Evolutionary conservation across 2,113 vertebrate species (phyloP), one percentile per base, ranked within the genome.

Genomic region (Etheostoma spectabile): DNA sequence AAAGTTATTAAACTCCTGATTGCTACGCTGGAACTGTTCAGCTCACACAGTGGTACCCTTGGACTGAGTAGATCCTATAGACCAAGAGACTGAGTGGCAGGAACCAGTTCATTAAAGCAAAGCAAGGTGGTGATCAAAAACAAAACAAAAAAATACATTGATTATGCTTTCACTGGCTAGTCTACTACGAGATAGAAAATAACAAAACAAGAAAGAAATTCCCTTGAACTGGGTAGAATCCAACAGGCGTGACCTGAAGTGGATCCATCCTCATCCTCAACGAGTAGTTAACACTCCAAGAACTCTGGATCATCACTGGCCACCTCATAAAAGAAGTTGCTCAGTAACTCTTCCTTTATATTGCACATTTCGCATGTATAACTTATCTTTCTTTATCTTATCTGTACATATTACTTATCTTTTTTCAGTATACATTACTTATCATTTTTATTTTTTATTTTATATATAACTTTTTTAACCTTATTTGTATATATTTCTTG

Each of bases 1-100:
- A 67, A 71, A 27, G 38, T 56, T 59, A 64, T 70, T 57, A 79
- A 6, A 62, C 38, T 22, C 62, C 69, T 56, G 53, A 74, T 24
- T 12, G 69, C 49, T n/a, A 22, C 19, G 59, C 46, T 19, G 35
- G 48, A 55, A 30, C 22, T 45, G n/a, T 1, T 65, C 11, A 55
- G n/a, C 3, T 69, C 21, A 56, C 56, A 49, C n/a, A 10, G 19
- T 1, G 57, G 57, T 13, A 33, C 18, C n/a, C 48, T 51, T 66
- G 38, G 13, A 30, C 22, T 56, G 38, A n/a, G 22, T 24, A 24
- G 35, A 64, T 66, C 13, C 24, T 48, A 12, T 30, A 33, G 3
- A 56, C 18, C 5, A 24, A 60, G 52, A n/a, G 24, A 49, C 22
- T 55, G 49, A 55, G 35, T 27, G 0, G 16, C 27, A 57, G 19